A percentile compares a stretch with the other conserved stretches of the same genome.
Evolutionary conservation across 2,113 vertebrate genomes (phyloP).

Genomic region (Upupa epops): DNA sequence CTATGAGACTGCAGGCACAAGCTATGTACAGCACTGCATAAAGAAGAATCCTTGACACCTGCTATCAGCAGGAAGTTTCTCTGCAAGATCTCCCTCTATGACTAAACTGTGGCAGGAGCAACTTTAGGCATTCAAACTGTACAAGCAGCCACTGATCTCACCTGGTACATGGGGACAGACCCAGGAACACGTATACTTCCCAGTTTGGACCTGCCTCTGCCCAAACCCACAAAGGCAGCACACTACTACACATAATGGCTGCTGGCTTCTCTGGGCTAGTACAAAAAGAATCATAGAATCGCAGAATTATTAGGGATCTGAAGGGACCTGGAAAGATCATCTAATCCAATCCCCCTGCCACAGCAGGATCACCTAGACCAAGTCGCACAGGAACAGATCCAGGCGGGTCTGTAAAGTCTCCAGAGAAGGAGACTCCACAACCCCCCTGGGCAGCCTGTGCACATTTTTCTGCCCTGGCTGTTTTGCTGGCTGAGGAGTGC

Average conservation of each 20-base stretch:
- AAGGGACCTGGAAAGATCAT: too few relatives aligned
- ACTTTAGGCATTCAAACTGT: neutral
- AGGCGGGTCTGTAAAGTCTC: too few relatives aligned
- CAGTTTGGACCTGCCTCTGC: neutral
- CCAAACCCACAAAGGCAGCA: neutral
- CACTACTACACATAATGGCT: neutral
- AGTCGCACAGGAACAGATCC: too few relatives aligned
- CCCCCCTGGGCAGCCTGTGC: neutral
- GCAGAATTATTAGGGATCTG: too few relatives aligned
- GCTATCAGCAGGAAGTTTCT: neutral
- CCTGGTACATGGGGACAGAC: neutral
- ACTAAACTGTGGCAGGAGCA: neutral
- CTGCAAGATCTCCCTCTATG: neutral
- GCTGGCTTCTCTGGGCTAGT: too few relatives aligned
- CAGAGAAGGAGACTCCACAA: too few relatives aligned
- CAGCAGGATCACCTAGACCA: too few relatives aligned
- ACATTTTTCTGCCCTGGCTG: neutral
- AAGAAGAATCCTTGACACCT: neutral
- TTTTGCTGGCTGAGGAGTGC: neutral
- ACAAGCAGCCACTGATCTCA: neutral
- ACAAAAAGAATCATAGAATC: too few relatives aligned
- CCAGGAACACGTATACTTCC: neutral
- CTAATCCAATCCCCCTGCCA: too few relatives aligned
- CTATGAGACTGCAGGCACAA: neutral
- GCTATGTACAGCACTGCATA: neutral